Percentiles rank a stretch among this genome's conserved stretches.
Conservation (phyloP, 2,797 vertebrate genomes). For the Morus bassanus region DNA sequence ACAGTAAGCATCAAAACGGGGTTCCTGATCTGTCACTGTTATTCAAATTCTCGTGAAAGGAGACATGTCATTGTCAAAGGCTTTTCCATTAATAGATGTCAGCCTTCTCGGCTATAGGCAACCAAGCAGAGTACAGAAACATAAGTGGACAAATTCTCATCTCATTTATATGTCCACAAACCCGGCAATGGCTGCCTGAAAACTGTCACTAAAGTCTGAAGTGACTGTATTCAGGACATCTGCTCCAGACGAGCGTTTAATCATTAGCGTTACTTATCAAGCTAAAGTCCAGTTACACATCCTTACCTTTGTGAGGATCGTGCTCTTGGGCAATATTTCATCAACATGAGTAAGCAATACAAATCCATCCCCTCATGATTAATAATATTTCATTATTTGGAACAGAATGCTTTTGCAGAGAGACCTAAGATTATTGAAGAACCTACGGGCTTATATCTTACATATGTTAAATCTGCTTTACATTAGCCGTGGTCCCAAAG, state of each 20-base stretch:
- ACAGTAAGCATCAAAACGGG: conserved; percentile 33
- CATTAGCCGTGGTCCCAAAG: not conserved
- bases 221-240: not conserved
- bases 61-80: conserved; percentile 15
- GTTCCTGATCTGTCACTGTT: conserved; percentile 58
- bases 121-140: not conserved
- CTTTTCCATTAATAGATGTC: conserved; percentile 49
- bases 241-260: not conserved
- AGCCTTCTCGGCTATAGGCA: not conserved
- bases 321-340: not conserved
- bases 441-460: not conserved
- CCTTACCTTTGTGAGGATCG: not conserved
- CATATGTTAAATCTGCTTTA: not conserved
- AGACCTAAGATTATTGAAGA: not conserved
- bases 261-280: not conserved
- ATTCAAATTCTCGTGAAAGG: not conserved
- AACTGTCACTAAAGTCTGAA: not conserved
- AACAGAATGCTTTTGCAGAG: not conserved
- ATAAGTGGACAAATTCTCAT: not conserved
- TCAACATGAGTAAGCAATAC: not conserved
- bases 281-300: not conserved
- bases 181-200: not conserved
- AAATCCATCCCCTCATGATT: not conserved
- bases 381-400: not conserved
- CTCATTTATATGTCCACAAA: not conserved